Conservation (phyloP, 2,797 vertebrate species). For the Falco peregrinus region DNA sequence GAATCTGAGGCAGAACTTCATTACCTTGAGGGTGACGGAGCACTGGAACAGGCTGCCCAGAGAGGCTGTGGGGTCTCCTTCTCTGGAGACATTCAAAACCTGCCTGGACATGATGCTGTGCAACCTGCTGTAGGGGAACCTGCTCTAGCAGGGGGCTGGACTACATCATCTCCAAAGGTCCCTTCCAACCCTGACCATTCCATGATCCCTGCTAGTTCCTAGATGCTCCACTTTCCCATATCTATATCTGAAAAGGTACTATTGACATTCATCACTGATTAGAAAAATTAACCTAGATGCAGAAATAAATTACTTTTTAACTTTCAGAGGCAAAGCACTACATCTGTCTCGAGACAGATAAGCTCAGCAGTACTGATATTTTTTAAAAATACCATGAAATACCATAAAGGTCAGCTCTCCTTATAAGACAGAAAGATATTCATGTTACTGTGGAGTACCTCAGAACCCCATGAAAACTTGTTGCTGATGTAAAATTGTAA, state of each 20-base stretch:
- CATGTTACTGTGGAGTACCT: background rate
- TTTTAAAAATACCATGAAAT: background rate
- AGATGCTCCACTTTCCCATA: background rate
- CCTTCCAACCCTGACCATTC: too few species aligned
- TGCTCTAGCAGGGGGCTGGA: too few species aligned
- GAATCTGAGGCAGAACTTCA: too few species aligned
- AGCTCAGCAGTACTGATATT: background rate
- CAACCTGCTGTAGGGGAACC: too few species aligned
- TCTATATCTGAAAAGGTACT: background rate
- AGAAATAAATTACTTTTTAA: background rate
- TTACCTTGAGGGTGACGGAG: too few species aligned
- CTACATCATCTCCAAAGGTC: too few species aligned
- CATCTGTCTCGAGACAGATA: background rate
- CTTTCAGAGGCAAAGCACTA: background rate
- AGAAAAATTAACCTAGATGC: background rate
- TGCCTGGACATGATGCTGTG: too few species aligned
- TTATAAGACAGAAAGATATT: background rate
- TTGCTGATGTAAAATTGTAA: background rate
- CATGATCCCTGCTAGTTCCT: background rate
- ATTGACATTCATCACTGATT: background rate
- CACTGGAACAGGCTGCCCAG: too few species aligned
- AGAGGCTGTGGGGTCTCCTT: too few species aligned
- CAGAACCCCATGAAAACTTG: background rate
- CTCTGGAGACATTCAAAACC: too few species aligned
- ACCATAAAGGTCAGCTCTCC: background rate